Evolutionary conservation across 2,113 vertebrate genomes (phyloP), one percentile per base, ranked within the genome.

Genomic region (Epinephelus lanceolatus): DNA sequence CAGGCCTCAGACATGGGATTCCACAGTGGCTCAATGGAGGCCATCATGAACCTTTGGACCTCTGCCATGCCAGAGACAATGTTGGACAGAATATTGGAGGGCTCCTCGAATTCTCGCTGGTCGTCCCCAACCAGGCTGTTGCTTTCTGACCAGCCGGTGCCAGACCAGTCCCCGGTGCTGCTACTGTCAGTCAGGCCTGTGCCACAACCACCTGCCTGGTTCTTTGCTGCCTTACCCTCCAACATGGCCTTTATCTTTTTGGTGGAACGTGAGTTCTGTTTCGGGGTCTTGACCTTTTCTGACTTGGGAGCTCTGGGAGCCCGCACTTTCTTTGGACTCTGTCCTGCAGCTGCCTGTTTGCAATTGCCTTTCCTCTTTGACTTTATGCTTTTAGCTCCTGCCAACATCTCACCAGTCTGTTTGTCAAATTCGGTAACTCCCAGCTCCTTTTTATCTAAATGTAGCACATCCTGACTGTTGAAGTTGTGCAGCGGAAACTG

Each of bases 21-120:
- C 97, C 98, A 99, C 86, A 99, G 93, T 62, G 98, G 98, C 93
- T 99, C 98, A 30, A 99, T 98, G 81, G 98, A 99, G 84, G 97
- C 97, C 98, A 99, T 99, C 98, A 99, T 99, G 77, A 99, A 98
- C 92, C 98, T 96, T 94, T 99, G 98, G 65, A 99, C 98, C 47
- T 99, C 98, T 2, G 98, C 98, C 98, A 99, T 99, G 53, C 98
- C 98, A n/a, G 98, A 99, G 3, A 98, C 98, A 71, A 99, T 99
- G 95, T 99, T 99, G 81, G 98, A 99, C 88, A 99, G 94, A 94
- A 99, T 99, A 94, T 99, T 99, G 85, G 98, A 99, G 75, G 98
- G 98, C 68, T 99, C 98, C 91, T 99, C 98, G 49, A 99, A 99
- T 94, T 99, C 98, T 91, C 97, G 94, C 94, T 99, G 98, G 89